Base-by-base conservation (phyloP, 2,113 vertebrate species). In the Donacobius atricapilla region DNA sequence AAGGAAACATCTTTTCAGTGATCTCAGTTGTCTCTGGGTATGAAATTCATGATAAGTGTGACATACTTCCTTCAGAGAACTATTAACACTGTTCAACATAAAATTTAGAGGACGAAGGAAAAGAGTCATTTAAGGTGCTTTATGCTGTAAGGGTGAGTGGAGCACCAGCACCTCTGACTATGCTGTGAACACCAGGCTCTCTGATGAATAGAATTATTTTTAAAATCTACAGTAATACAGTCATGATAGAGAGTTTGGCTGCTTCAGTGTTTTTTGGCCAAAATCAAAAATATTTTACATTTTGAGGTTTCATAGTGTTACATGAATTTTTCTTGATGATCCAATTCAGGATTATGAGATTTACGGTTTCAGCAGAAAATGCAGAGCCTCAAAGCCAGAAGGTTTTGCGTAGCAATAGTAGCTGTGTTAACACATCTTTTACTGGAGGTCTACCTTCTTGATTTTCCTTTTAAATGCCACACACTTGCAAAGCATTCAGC, bases 231-330 rank as follows among this genome's bases (percentile, higher is more conserved):
- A 42, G 5, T 30, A 37, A 44, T 30, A 39, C 8, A 39, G 11
- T n/a, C 9, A n/a, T n/a, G 6, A 35, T 50, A 65, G 54, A 47
- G 27, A 16, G 16, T 35, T 44, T 39, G 23, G 6, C 18, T 54
- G 5, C 22, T 70, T 56, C 0, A 7, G 12, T 1, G 3, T 48
- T 69, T 61, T 54, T 61, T 13, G 1, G 15, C 3, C 15, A 68
- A 78, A 75, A 69, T n/a, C 3, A 83, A 86, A 83, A 86, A 45
- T 40, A 28, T 19, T 78, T 47, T 33, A 20, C 5, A 3, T 37
- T 6, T 44, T 64, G 28, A 42, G 6, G 5, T 60, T 83, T 65
- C 10, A 23, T 35, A 64, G 3, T 3, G 7, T 54, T 64, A 20
- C 30, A 20, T 23, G 5, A 72, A 25, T 39, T 69, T 90, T n/a